These are phyloP conservation scores for Tragulus kanchil DNA, from an alignment of 2,113 vertebrate species.

Conservation along the genomic window DNA sequence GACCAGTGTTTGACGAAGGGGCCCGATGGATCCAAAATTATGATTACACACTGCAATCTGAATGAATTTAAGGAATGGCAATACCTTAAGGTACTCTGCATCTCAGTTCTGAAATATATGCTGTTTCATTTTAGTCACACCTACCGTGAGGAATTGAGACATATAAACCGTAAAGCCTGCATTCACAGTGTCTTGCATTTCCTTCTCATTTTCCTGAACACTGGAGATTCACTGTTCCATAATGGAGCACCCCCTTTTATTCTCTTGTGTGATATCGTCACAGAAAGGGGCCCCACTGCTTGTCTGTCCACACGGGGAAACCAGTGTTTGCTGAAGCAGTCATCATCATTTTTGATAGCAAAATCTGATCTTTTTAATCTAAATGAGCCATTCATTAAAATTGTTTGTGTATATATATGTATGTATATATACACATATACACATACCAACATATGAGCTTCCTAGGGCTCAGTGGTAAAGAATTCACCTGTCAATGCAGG, in stretches of 20 bases:
- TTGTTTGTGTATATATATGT: background rate
- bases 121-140: background rate
- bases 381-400: background rate
- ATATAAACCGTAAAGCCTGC: background rate
- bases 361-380: conserved; percentile 26
- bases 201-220: background rate
- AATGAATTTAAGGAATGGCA: conserved; percentile 96
- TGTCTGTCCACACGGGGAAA: conserved; percentile 5
- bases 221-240: background rate
- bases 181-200: background rate
- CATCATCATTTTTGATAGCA: background rate
- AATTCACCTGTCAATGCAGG: too few species aligned
- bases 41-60: conserved; percentile 95
- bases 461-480: too few species aligned
- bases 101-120: conserved; percentile 2
- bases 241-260: background rate
- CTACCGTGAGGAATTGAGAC: background rate
- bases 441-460: too few species aligned
- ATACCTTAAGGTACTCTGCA: conserved; percentile 94
- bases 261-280: background rate
- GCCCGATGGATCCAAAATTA: conserved; percentile 91
- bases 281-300: background rate
- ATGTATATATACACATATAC: background rate
- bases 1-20: conserved; percentile 97
- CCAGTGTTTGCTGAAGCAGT: background rate